Conservation (phyloP, 2,113 vertebrate genomes). For the Semnornis frantzii region DNA sequence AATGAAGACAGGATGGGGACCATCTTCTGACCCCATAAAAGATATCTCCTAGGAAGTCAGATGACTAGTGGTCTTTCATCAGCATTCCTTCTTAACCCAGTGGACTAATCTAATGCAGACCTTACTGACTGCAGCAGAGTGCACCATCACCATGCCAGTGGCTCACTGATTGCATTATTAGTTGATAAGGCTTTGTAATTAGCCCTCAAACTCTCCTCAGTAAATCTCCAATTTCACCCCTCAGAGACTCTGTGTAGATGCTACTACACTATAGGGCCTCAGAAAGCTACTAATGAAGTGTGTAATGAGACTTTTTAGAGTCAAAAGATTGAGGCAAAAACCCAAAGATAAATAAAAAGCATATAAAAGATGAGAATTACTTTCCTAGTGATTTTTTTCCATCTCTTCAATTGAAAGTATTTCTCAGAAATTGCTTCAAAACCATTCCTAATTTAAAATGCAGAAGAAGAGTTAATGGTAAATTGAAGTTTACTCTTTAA, state of each 20-base stretch:
- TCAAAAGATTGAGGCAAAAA: slow-evolving; percentile 23
- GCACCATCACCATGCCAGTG: background rate
- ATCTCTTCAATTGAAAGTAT: background rate
- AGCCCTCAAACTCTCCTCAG: slow-evolving; percentile 51
- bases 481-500: slow-evolving; percentile 16
- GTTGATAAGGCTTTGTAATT: slow-evolving; percentile 59
- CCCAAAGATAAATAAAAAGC: slow-evolving; percentile 46
- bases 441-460: background rate
- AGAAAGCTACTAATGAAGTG: slow-evolving; percentile 61
- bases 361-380: background rate
- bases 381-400: background rate
- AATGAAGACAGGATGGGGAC: background rate
- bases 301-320: slow-evolving; percentile 60
- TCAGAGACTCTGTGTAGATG: slow-evolving; percentile 54
- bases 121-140: slow-evolving; percentile 9
- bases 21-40: background rate
- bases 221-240: slow-evolving; percentile 65
- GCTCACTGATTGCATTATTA: slow-evolving; percentile 31
- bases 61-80: slow-evolving; percentile 3
- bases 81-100: slow-evolving; percentile 27
- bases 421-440: background rate
- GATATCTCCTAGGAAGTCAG: background rate
- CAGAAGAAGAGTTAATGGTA: background rate
- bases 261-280: slow-evolving; percentile 3
- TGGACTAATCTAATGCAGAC: slow-evolving; percentile 29